Percentiles rank a stretch among this genome's conserved stretches.
Evolutionary conservation across 2,888 invertebrate genomes (phyloP).

Genomic region (Spatulosminthurus flaviceps): DNA sequence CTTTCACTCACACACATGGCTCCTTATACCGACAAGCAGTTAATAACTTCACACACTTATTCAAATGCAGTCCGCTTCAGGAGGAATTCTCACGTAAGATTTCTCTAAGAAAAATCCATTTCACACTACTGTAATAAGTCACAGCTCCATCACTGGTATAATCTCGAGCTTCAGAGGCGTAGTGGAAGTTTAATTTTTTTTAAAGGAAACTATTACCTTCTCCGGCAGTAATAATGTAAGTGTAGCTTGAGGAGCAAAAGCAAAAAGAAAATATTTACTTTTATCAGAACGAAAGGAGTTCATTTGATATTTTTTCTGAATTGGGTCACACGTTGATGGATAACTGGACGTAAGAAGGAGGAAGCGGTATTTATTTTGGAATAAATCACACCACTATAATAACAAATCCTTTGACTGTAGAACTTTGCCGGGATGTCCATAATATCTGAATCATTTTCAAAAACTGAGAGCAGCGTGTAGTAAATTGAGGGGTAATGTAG

Average conservation of each 20-base stretch:
- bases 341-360: neutral
- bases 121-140: no score
- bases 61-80: no score
- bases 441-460: neutral
- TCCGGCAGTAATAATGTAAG: neutral
- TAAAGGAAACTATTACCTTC: no score
- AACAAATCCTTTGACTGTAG: neutral
- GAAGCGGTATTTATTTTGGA: neutral
- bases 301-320: neutral
- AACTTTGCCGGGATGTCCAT: conserved; percentile 8
- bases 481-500: neutral
- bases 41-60: no score
- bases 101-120: no score
- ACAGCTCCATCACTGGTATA: no score
- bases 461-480: neutral
- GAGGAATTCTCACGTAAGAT: no score
- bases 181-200: no score
- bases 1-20: no score
- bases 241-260: no score
- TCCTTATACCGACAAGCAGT: no score
- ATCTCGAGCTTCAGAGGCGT: no score
- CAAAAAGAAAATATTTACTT: neutral
- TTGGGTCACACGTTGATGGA: neutral
- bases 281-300: neutral
- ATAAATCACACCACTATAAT: neutral